Percentiles rank a stretch among this genome's conserved stretches.
Evolutionary conservation across 2,888 invertebrate genomes (phyloP).

Genomic region (Temnothorax unifasciatus): DNA sequence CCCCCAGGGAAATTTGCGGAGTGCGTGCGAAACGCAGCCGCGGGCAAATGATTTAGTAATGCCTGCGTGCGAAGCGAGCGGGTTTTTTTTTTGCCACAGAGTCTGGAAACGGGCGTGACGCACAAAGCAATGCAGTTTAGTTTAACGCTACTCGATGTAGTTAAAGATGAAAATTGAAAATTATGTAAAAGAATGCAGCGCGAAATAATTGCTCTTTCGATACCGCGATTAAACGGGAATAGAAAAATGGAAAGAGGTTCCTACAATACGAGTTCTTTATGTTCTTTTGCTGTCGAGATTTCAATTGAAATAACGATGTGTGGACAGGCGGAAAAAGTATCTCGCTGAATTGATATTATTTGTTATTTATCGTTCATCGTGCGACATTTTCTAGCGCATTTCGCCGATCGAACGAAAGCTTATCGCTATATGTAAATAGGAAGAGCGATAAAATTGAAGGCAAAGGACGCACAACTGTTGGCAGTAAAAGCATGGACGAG

Average conservation of each 20-base stretch:
- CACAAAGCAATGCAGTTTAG: background rate
- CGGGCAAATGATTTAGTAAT: constrained; percentile 70
- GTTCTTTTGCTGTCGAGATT: background rate
- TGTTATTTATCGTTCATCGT: background rate
- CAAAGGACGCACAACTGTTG: constrained; percentile 1
- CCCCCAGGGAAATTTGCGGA: constrained; percentile 75
- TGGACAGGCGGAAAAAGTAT: background rate
- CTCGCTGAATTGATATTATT: constrained; percentile 3
- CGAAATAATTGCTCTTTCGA: background rate
- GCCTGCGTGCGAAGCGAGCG: constrained; percentile 65
- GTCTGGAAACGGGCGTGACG: constrained; percentile 28
- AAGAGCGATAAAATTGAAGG: constrained; percentile 23
- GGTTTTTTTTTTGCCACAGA: constrained; percentile 35
- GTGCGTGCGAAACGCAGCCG: constrained; percentile 76
- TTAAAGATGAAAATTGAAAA: constrained; percentile 7
- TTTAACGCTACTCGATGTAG: background rate
- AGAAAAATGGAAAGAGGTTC: background rate
- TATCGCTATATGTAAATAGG: constrained; percentile 30
- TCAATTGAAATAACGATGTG: background rate
- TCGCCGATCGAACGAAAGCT: background rate
- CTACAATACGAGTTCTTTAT: background rate
- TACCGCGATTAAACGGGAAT: background rate
- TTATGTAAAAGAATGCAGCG: background rate
- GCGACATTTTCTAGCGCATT: background rate
- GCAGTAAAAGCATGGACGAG: background rate